Evolutionary conservation across 1,140 invertebrate genomes (phyloP).

Genomic region (Psilanteris sp.): DNA sequence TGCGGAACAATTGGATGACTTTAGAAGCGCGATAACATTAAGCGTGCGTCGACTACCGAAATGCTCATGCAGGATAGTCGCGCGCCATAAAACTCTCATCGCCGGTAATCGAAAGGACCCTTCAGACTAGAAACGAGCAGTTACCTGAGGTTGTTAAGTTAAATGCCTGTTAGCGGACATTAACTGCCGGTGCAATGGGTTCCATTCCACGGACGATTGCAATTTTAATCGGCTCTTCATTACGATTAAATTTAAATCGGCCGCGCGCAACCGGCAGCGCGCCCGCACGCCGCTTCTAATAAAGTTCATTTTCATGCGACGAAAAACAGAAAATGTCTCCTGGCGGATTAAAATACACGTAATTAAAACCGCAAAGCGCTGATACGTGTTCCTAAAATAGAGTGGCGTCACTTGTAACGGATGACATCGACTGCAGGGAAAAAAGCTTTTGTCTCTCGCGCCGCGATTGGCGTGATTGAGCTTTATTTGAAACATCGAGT

Average conservation of each 20-base stretch:
- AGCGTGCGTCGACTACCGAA: conserved; percentile 21
- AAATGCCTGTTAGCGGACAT: conserved; percentile 79
- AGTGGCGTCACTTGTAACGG: conserved; percentile 70
- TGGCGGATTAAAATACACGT: conserved; percentile 73
- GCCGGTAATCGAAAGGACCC: conserved; percentile 77
- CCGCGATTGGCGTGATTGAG: conserved; percentile 70
- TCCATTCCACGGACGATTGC: conserved; percentile 77
- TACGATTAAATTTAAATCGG: conserved; percentile 79
- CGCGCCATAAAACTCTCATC: conserved; percentile 73
- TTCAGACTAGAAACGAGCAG: conserved; percentile 79
- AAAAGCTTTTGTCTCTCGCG: conserved; percentile 74
- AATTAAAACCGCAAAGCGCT: conserved; percentile 76
- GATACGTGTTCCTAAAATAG: conserved; percentile 74
- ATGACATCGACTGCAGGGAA: conserved; percentile 63
- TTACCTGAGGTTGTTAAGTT: conserved; percentile 79
- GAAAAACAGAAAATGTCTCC: conserved; percentile 73
- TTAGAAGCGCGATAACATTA: conserved; percentile 35
- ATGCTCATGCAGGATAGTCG: conserved; percentile 54
- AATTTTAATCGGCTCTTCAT: conserved; percentile 79
- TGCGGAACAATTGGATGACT: conserved; percentile 22
- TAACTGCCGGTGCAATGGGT: conserved; percentile 74
- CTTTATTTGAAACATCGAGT: conserved; percentile 74
- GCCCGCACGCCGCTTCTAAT: conserved; percentile 59
- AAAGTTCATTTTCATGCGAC: conserved; percentile 69
- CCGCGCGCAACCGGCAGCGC: conserved; percentile 49